Evolutionary conservation across 2,797 vertebrate genomes (phyloP), one percentile per base, ranked within the genome.

Genomic region (Pangasius sanitwongsei): DNA sequence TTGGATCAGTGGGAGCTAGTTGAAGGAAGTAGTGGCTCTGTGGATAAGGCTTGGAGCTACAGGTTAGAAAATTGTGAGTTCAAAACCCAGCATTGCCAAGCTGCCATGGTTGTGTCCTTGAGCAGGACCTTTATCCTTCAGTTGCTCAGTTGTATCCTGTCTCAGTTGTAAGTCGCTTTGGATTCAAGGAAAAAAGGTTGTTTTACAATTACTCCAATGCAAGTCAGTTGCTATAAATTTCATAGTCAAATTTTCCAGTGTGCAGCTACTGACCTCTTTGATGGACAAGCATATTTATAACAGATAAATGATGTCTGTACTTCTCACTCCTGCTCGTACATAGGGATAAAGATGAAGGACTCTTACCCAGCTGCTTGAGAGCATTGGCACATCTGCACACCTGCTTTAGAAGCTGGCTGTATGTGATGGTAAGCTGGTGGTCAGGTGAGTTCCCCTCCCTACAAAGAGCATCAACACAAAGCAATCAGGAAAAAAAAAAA

Each of bases 361-460:
- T 65, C 87, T 91, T 93, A 96, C 97, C 97, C 94, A 97, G 91
- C 87, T 93, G 91, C 89, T 94, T 96, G 37, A 97, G 94, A 65
- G 95, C 95, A 82, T 97, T 97, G 31, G 97, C 96, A 89, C 96
- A 96, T 88, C 94, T 94, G 94, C 97, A 97, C 88, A 97, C 96
- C n/a, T 96, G 94, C 70, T 93, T 94, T 83, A 97, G 93, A 85
- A 97, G 93, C 91, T 96, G 95, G 48, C 88, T 87, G 91, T 97
- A 97, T 1, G 97, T 96, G 92, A 97, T 95, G 84, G 89, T 80
- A 89, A 92, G 89, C 86, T 95, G 94, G 87, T 96, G 93, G 87
- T 95, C 94, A 2, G 96, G 94, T 25, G 94, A 95, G 94, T 97
- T 97, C 44, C 97, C 97, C 85, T 97, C 97, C 97, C 97, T 97